Base-by-base conservation (phyloP, 2,113 vertebrate genomes). In the Aix galericulata region DNA sequence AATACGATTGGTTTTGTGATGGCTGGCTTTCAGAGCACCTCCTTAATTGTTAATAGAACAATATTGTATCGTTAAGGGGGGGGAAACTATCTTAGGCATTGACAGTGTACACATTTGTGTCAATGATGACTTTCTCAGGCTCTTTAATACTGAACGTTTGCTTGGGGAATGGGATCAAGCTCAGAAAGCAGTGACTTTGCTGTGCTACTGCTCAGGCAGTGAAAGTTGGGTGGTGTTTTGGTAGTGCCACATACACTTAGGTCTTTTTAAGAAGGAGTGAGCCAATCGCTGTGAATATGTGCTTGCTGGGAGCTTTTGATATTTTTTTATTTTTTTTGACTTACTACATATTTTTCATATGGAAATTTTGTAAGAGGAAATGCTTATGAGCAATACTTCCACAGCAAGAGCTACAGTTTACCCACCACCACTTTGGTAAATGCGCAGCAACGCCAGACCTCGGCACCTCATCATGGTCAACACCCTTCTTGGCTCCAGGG, bases 391-490 rank as follows among this genome's bases (percentile, higher is more conserved):
- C n/a, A n/a, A 0, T 42, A 8, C 69, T 86, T 68, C 48, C 14
- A 4, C 29, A 44, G 42, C 27, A 9, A 32, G 34, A 48, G 36
- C 1, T 1, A 22, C 3, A 3, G 27, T 5, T 50, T 69, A 36
- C 26, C 13, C 32, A 11, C 21, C 9, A 7, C 29, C 18, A 1
- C 29, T 2, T 4, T 60, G 58, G n/a, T n/a, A 52, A 81, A 34
- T 17, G 2, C 1, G 4, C 55, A 69, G n/a, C 26, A 32, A 2
- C 13, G 31, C 22, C 53, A 22, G 34, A 9, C 46, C 9, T 58
- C 21, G 16, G 29, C 77, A 25, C 8, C 50, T 17, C 1, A 0
- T 36, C 0, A 0, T 53, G 50, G 42, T 17, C 29, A 21, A 11
- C 1, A 2, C 27, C 40, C 16, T 13, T 36, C 4, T 74, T 1